Percentiles rank a stretch among this genome's conserved stretches.
Evolutionary conservation across 1,140 invertebrate genomes (phyloP).

Genomic region (Drosophila carrolli): DNA sequence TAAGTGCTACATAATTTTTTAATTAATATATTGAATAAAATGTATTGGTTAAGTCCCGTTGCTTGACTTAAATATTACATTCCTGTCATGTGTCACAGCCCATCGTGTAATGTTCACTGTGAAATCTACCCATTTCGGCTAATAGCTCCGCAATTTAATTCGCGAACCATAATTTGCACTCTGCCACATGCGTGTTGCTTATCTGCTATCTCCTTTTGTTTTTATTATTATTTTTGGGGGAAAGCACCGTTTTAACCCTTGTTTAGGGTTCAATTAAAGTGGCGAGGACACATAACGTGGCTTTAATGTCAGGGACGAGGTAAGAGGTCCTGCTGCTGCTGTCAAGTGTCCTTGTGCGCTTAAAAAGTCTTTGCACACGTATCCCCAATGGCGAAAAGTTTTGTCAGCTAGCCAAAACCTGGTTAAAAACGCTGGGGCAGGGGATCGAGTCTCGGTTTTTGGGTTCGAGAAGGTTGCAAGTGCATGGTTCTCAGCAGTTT

Average conservation of each 20-base stretch:
- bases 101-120: neutral
- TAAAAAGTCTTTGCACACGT: constrained; percentile 69
- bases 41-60: neutral
- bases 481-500: constrained; percentile 70
- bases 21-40: no score
- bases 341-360: constrained; percentile 74
- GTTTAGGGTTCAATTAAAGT: constrained; percentile 68
- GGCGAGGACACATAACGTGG: constrained; percentile 57
- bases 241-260: constrained; percentile 36
- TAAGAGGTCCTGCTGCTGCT: constrained; percentile 13
- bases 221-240: constrained; percentile 17
- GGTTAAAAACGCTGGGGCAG: constrained; percentile 50
- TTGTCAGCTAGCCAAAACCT: constrained; percentile 65
- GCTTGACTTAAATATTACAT: neutral
- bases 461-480: constrained; percentile 33
- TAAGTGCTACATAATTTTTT: no score
- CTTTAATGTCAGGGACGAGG: constrained; percentile 44
- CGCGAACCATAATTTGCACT: constrained; percentile 13
- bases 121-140: neutral
- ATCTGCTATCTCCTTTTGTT: constrained; percentile 52
- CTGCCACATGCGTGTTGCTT: constrained; percentile 55
- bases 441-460: constrained; percentile 4
- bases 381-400: constrained; percentile 61
- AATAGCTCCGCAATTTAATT: constrained; percentile 10
- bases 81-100: neutral